Evolutionary conservation across 2,888 invertebrate genomes (phyloP).

Genomic region (Cantharis lateralis): DNA sequence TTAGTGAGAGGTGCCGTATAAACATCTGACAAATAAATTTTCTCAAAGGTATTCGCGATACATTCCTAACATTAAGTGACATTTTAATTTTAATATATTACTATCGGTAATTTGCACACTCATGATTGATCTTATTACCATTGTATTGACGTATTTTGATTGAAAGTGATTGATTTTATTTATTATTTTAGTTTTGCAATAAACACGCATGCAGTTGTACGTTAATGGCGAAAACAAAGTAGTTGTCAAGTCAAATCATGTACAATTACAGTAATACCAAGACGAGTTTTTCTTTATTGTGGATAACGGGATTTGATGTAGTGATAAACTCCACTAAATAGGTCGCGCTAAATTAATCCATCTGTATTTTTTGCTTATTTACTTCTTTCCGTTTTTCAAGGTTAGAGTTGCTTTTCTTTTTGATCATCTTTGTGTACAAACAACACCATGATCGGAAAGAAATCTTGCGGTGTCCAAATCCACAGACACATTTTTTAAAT

Average conservation of each 20-base stretch:
- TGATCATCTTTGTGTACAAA: neutral
- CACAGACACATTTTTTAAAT: constrained; percentile 28
- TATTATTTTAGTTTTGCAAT: neutral
- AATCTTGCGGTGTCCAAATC: constrained; percentile 15
- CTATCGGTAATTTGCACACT: neutral
- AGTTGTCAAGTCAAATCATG: constrained; percentile 18
- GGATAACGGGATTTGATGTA: constrained; percentile 13
- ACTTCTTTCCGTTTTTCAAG: neutral
- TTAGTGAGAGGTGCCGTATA: neutral
- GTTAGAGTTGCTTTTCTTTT: constrained; percentile 3
- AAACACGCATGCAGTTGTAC: neutral
- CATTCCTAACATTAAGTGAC: neutral
- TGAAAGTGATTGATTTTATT: constrained; percentile 21
- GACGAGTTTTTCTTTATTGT: constrained; percentile 12
- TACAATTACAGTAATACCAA: neutral
- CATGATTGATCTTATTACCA: constrained; percentile 20
- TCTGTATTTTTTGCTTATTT: neutral
- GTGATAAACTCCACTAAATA: constrained; percentile 13
- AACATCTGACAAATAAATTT: constrained; percentile 14
- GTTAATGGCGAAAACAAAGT: constrained; percentile 11
- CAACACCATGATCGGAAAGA: neutral
- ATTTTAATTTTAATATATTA: neutral
- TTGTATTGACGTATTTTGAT: constrained; percentile 8
- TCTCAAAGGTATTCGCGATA: neutral
- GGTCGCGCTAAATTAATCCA: constrained; percentile 8